Base-by-base conservation (phyloP, 1,140 invertebrate species). In the Drosophila funebris region DNA sequence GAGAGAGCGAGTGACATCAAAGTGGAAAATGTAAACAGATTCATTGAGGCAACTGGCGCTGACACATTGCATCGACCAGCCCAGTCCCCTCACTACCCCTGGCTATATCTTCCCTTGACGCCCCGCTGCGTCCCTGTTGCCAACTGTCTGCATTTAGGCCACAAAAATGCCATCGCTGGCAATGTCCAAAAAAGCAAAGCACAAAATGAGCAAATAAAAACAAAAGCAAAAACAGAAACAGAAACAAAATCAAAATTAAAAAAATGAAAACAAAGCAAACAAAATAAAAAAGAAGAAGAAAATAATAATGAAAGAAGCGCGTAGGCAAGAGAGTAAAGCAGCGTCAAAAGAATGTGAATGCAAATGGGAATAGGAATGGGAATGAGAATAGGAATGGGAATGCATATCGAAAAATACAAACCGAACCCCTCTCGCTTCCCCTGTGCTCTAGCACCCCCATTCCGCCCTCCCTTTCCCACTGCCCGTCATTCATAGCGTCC, bases 121-220 rank as follows among this genome's bases (percentile, higher is more conserved):
- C 1, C 3, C 24, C 37, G n/a, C 7, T 9, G 14, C 7, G 8
- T 20, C 20, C 29, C 24, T 2, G n/a, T 24, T 79, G 66, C 58
- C 63, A 61, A 18, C 4, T 11, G 41, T 50, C 27, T 74, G 81
- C 79, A 84, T 84, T 84, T 84, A 85, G 80, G 80, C 80, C 80
- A 84, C 81, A 84, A 84, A 84, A 84, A 84, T 85, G 81, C 81
- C 81, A 87, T 81, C 77, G 77, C 68, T 80, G 73, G 77, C 82
- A 85, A 73, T 84, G 81, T 85, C 69, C 81, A 85, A 85, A 85
- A 70, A 69, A 69, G 18, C 43, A 52, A 84, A 78, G 56, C 67
- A 78, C 36, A 78, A 70, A 84, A 60, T 39, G 36, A 77, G 60
- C 72, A 61, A 33, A 67, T 53, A 69, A 75, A 73, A 61, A 8